Conservation (phyloP, 1,140 invertebrate species). For the Sycobia sp. region DNA sequence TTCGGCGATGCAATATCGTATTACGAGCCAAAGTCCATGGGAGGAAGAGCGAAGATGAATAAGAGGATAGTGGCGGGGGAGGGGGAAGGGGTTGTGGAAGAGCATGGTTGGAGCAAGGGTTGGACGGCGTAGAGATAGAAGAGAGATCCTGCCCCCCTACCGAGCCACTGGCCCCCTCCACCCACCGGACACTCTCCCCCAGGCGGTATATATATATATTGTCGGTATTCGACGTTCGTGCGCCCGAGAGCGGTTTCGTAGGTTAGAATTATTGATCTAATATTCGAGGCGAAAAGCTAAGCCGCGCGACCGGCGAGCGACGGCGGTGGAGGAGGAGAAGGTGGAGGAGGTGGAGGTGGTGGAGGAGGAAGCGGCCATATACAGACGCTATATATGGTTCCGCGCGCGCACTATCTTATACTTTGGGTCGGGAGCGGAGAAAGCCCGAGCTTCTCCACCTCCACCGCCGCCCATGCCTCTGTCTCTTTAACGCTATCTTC, state of each 20-base stretch:
- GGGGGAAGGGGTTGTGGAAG: neutral
- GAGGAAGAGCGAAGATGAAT: neutral
- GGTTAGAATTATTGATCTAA: constrained; percentile 63
- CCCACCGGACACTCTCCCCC: neutral
- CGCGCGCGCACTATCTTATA: constrained; percentile 27
- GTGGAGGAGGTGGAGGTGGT: no score
- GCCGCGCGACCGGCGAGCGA: neutral
- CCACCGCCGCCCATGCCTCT: neutral
- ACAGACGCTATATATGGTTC: neutral
- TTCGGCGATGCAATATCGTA: constrained; percentile 42
- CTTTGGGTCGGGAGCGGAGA: constrained; percentile 1
- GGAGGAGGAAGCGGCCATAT: no score
- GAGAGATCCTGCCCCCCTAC: no score
- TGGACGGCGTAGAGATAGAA: no score
- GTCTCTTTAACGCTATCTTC: no score
- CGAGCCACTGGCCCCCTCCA: neutral
- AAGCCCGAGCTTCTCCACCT: neutral
- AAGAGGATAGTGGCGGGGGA: neutral
- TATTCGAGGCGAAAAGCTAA: constrained; percentile 47
- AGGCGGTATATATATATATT: neutral
- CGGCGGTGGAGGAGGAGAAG: no score
- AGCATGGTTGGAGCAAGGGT: no score
- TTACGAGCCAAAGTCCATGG: constrained; percentile 37
- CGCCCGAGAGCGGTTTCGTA: constrained; percentile 44
- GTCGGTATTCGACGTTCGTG: neutral